Evolutionary conservation across 2,797 vertebrate species (phyloP), one percentile per base, ranked within the genome.

Genomic region (Fistularia commersonii): DNA sequence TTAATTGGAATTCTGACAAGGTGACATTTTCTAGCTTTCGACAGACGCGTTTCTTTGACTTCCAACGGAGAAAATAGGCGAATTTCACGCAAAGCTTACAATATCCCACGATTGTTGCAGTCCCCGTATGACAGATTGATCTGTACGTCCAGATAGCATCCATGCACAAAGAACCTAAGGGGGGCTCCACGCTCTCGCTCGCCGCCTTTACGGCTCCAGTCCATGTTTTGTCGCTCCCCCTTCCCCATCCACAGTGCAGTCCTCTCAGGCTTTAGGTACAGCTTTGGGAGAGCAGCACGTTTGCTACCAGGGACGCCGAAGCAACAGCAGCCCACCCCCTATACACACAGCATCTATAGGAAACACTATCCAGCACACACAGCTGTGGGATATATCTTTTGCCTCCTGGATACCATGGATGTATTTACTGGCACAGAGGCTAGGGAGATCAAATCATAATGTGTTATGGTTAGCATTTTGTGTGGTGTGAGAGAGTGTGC

Each of bases 211-310:
- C 0, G 0, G 62, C 32, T 88, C 90, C 85, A 64, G 47, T 79
- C 79, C 90, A 34, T 45, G 66, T 75, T 87, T 91, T 91, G 51
- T 57, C 32, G 0, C 49, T 36, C 51, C 66, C 80, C 66, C 72
- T 80, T 80, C 73, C 80, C 75, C 70, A 78, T 89, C 82, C 87
- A 89, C 81, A 72, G 84, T 80, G 85, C 84, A 69, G 86, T 88
- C 83, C 85, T 88, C 84, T 84, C 75, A 81, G 87, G 89, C 85
- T 92, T 88, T 90, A 84, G 89, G 87, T 90, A 88, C 84, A 89
- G 90, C 90, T 91, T 84, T 80, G 86, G 89, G 87, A 87, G 86
- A 90, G 83, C 80, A 64, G 79, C 83, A 89, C 82, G 88, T 88
- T 90, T 85, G 85, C 88, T 90, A 87, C 87, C 87, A 86, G 83